Evolutionary conservation across 2,797 vertebrate species (phyloP), one percentile per base, ranked within the genome.

Genomic region (Sebastes vulpes): DNA sequence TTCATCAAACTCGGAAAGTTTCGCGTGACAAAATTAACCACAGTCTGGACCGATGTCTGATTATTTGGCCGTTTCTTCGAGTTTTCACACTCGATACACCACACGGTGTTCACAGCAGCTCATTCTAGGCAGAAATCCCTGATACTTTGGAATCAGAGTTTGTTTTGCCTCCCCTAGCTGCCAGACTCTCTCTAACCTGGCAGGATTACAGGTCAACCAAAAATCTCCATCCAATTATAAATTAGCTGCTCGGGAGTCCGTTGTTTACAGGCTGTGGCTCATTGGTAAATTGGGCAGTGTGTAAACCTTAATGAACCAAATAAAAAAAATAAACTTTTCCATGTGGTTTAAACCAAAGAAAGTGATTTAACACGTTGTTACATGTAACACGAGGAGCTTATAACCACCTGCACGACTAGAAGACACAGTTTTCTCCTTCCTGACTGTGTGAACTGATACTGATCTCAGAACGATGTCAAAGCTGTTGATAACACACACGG

Each of bases 271-370:
- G 78, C 60, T 68, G 9, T 48, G 35, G 20, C 63, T 84, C 4
- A 67, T 77, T 80, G 81, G 79, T 73, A 77, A 77, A 73, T 69
- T 52, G 58, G 12, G 18, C 42, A 57, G 28, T 65, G 28, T 65
- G 32, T 56, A 63, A 80, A 83, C 56, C 26, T 59, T 46, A 67
- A 77, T 82, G 58, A 77, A 75, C 4, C 57, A 35, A 65, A 58
- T 66, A 32, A 67, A 72, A 42, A 2, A 56, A 65, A 50, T 35
- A 9, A 68, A 80, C 57, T 63, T 68, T 77, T 83, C 75, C 72
- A 59, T 69, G 46, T 76, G 58, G 66, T 77, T 79, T 9, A 54
- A 58, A 60, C 31, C 11, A 58, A 54, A 52, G 29, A 61, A 57
- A 74, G 65, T 57, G 29, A 65, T 66, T 52, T 54, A 60, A 65